Evolutionary conservation across 2,113 vertebrate species (phyloP).

Genomic region (Salvator merianae): DNA sequence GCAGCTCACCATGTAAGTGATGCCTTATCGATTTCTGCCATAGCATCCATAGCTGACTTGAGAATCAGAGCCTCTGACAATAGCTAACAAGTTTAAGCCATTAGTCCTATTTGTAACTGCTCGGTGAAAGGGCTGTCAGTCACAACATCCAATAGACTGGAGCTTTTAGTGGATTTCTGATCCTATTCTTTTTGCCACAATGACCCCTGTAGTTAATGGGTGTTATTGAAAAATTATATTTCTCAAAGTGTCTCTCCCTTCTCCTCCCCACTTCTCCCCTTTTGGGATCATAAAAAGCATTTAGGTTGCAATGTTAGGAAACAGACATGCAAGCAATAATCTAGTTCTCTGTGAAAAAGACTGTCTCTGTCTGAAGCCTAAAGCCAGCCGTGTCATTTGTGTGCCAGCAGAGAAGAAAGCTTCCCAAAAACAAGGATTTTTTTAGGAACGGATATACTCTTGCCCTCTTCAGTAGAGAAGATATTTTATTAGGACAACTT

Average conservation of each 20-base stretch:
- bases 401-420: slow-evolving; percentile 38
- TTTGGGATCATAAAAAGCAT: slow-evolving; percentile 73
- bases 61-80: slow-evolving; percentile 79
- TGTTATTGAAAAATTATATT: slow-evolving; percentile 69
- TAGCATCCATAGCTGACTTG: slow-evolving; percentile 71
- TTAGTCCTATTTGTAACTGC: slow-evolving; percentile 81
- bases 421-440: slow-evolving; percentile 46
- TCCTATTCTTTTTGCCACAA: slow-evolving; percentile 75
- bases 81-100: slow-evolving; percentile 84
- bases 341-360: slow-evolving; percentile 58
- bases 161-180: slow-evolving; percentile 79
- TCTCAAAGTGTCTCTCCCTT: slow-evolving; percentile 66
- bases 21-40: slow-evolving; percentile 78
- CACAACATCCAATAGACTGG: slow-evolving; percentile 62
- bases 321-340: slow-evolving; percentile 62
- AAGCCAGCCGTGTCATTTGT: slow-evolving; percentile 37
- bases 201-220: slow-evolving; percentile 75
- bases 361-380: slow-evolving; percentile 45
- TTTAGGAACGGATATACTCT: slow-evolving; percentile 43
- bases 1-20: slow-evolving; percentile 72
- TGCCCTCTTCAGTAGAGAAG: slow-evolving; percentile 35
- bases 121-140: slow-evolving; percentile 77
- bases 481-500: slow-evolving; percentile 46
- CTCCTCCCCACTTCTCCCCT: slow-evolving; percentile 47
- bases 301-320: slow-evolving; percentile 75